phyloP scores from a whole-genome alignment of 2,797 vertebrate species.

The Cephalopachus bancanus region DNA sequence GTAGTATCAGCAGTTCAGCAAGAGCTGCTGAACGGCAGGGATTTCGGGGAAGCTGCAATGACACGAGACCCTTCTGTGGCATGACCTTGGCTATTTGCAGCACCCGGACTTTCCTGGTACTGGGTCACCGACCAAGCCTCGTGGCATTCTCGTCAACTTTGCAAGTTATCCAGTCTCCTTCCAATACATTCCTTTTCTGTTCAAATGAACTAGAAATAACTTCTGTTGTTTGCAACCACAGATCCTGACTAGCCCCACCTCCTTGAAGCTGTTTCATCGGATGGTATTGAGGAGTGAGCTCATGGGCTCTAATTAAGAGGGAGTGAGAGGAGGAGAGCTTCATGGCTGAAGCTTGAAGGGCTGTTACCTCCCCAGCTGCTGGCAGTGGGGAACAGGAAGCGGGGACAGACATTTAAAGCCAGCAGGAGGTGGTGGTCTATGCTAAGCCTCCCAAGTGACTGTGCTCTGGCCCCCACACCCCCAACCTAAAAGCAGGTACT shows the following conservation, averaged over 20 bases:
- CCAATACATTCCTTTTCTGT: neutral
- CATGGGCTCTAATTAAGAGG: neutral
- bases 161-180: neutral
- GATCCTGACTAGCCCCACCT: neutral
- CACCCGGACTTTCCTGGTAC: neutral
- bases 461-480: neutral
- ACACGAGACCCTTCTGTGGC: neutral
- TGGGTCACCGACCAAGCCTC: neutral
- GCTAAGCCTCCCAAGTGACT: slow-evolving; percentile 56
- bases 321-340: neutral
- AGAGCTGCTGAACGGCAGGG: neutral
- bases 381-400: neutral
- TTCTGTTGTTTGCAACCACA: slow-evolving; percentile 27
- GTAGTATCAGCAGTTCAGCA: neutral
- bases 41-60: neutral
- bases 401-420: slow-evolving; percentile 21
- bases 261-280: neutral
- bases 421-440: slow-evolving; percentile 10
- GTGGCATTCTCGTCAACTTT: neutral
- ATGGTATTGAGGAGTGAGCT: neutral
- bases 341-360: neutral
- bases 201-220: neutral
- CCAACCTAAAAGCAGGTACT: slow-evolving; percentile 72
- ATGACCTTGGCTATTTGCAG: neutral
- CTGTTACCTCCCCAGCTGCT: neutral